These are phyloP conservation scores for Aurelia aurita complex sp. Pacific DNA, from an alignment of 30 jellyfish, hydroid and myxozoan genomes.

Conservation along the genomic window DNA sequence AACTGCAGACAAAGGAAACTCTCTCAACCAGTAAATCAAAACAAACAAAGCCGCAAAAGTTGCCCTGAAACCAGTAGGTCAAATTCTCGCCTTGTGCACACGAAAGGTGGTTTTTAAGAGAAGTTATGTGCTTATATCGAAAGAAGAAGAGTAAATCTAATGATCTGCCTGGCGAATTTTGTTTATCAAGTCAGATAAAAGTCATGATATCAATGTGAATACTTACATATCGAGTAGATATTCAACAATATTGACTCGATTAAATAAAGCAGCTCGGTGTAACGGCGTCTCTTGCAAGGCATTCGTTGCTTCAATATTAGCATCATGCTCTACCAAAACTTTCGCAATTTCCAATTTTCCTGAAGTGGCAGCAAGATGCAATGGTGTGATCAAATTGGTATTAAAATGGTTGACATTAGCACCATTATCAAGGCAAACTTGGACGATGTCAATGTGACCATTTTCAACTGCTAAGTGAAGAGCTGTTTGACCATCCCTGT, in stretches of 20 bases:
- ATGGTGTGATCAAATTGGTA: slow-evolving; percentile 79
- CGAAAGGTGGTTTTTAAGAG: too few relatives aligned
- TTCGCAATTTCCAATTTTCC: slow-evolving; percentile 89
- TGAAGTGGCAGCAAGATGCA: slow-evolving; percentile 97
- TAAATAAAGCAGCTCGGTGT: slow-evolving; percentile 97
- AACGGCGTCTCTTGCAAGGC: slow-evolving; percentile 96
- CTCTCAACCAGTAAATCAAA: too few relatives aligned
- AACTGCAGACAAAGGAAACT: too few relatives aligned
- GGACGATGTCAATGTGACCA: slow-evolving; percentile 90
- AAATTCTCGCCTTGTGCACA: too few relatives aligned
- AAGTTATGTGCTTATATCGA: too few relatives aligned
- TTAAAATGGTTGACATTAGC: slow-evolving; percentile 91
- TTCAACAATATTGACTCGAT: slow-evolving; percentile 76
- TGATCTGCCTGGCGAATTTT: too few relatives aligned
- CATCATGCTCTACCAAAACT: slow-evolving; percentile 85
- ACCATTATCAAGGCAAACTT: slow-evolving; percentile 83
- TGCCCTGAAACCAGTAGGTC: too few relatives aligned
- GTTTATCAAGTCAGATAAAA: too few relatives aligned
- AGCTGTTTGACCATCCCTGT: slow-evolving; percentile 98
- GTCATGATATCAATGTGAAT: too few relatives aligned
- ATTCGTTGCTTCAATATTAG: slow-evolving; percentile 94
- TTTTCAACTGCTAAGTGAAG: slow-evolving; percentile 95
- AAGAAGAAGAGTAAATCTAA: too few relatives aligned
- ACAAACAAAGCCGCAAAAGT: too few relatives aligned
- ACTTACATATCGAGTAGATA: slow-evolving; percentile 81